Conservation (phyloP, 2,113 vertebrate species). For the Helogale parvula region DNA sequence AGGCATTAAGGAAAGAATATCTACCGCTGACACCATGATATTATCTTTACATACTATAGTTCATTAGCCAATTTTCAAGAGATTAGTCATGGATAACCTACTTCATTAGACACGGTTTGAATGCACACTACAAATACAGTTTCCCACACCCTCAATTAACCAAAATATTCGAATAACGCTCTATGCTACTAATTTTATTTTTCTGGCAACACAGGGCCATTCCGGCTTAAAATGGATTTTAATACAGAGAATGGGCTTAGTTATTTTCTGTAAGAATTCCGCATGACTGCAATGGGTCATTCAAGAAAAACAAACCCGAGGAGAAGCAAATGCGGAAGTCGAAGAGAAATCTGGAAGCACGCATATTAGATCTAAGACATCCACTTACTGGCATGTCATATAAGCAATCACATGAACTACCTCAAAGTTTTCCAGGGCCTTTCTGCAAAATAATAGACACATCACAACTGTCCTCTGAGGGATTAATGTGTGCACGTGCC, state of each 20-base stretch:
- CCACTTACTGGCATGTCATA: fast-evolving
- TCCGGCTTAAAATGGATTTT: not conserved
- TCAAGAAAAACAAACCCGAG: not conserved
- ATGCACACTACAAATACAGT: not conserved
- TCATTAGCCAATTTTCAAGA: not conserved
- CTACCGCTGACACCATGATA: not conserved
- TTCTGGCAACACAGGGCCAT: not conserved
- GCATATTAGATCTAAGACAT: fast-evolving
- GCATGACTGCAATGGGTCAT: not conserved
- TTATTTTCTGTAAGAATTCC: not conserved
- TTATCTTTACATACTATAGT: not conserved
- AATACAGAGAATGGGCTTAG: not conserved
- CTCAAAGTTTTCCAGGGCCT: fast-evolving
- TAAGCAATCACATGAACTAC: too few relatives aligned
- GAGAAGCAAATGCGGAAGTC: not conserved
- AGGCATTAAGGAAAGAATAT: not conserved
- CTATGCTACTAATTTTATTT: not conserved
- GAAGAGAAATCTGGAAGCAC: not conserved
- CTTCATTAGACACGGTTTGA: not conserved
- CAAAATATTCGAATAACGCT: not conserved
- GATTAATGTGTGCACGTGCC: too few relatives aligned
- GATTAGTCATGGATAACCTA: not conserved
- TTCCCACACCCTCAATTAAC: not conserved
- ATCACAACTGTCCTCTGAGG: not conserved
- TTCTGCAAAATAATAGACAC: fast-evolving